Evolutionary conservation across 2,113 vertebrate species (phyloP), one percentile per base, ranked within the genome.

Genomic region (Chroicocephalus ridibundus): DNA sequence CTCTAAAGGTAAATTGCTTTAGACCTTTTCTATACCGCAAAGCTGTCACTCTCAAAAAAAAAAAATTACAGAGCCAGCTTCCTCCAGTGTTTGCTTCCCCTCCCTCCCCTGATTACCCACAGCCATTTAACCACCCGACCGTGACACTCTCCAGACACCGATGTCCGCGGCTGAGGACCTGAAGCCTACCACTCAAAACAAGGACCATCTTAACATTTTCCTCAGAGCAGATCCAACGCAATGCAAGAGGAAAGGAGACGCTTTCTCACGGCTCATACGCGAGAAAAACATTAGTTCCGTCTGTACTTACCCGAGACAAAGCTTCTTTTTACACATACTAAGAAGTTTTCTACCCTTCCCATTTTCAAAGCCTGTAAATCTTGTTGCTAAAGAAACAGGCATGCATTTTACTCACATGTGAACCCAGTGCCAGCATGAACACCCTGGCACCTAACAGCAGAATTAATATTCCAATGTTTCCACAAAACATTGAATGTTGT

Each of bases 1-100:
- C 64, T 90, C 61, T 86, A 55, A 95, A 94, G 68, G 72, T 51
- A 91, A 95, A 68, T 62, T 68, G 66, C 68, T 93, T 31, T n/a
- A 91, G 77, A 79, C n/a, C 7, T 80, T 62, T 94, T 44, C 42
- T 82, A 58, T 2, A 70, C 46, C n/a, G 36, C 36, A 94, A 80
- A 94, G 68, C 49, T 69, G 46, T 36, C 71, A 65, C 62, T 20
- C 79, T 70, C n/a, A 26, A 65, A 49, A 46, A 29, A 29, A 82
- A 65, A 51, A 86, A 83, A 31, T 31, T n/a, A 68, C 40, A 85
- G 54, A 95, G 75, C 18, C 66, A 69, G 26, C 62, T 94, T 49
- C 91, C 44, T 36, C 16, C 40, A 38, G 72, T 4, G 11, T 27
- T 55, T 54, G 82, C 19, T 13, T 58, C 36, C 62, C 27, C 42